Base-by-base conservation (phyloP, 2,888 invertebrate species). In the Yponomeuta cagnagella region DNA sequence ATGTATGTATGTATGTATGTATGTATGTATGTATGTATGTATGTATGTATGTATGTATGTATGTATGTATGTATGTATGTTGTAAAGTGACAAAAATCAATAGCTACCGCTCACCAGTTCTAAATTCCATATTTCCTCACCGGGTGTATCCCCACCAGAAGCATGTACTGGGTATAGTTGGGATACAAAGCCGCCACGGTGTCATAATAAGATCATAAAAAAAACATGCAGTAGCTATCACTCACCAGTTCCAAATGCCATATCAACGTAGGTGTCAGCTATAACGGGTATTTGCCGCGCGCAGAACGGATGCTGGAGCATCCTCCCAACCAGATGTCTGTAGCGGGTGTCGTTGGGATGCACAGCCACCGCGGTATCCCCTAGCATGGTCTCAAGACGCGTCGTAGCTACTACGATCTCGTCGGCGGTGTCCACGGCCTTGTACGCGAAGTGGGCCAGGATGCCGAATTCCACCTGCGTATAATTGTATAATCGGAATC, bases 181-280 rank as follows among this genome's bases (percentile, higher is more conserved):
- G 99, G 99, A 89, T 99, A 96, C 0, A 99, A 98, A n/a, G 99
- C 99, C 1, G 99, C 96, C 0, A 98, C 99, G 0, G 98, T 97
- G 86, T 99, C 99, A 37, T 37, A 37, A 37, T 37, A 2, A 37
- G 5, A 37, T 37, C 37, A 37, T 5, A 2, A 5, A 43, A 43
- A 43, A 43, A 8, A 8, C 43, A 33, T 33, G 33, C 33, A 8
- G 1, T 5, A 8, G 43, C 43, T 43, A 66, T 10, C 31, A 33
- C 82, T 78, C 77, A 96, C 97, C 99, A 71, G 99, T 99, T 78
- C 99, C 99, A 85, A 99, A 99, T 73, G 94, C 94, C 91, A 95
- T 96, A 79, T 99, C 99, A 1, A 99, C 99, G 82, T 97, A 98
- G 1, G 96, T 95, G 83, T 99, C 99, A 68, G 95, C 94, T 15